Base-by-base conservation (phyloP, 1,140 invertebrate genomes). In the Macrobrachium rosenbergii region DNA sequence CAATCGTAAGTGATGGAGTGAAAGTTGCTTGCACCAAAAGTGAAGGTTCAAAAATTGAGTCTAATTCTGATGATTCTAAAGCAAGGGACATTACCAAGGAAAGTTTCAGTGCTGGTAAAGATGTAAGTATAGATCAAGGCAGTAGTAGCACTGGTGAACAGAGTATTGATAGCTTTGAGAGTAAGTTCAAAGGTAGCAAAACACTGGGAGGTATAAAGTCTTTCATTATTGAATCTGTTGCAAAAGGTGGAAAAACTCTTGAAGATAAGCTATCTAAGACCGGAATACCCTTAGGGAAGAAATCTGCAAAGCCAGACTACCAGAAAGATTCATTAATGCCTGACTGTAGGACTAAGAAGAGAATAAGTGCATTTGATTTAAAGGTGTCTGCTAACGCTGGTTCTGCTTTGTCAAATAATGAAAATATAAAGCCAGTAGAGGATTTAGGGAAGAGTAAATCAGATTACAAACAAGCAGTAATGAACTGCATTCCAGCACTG, bases 251-350 rank as follows among this genome's bases (percentile, higher is more conserved):
- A 37, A 63, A 80, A 63, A 37, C 17, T 63, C 21, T 43, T 12
- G 78, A 80, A 23, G 60, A 80, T 62, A 63, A 80, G 6, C 72
- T 75, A 52, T 75, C 72, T n/a, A 75, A 45, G 10, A 75, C 43
- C 37, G 75, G 75, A 58, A n/a, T 77, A 3, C 75, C 52, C 19
- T 58, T 77, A 58, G 37, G 45, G 5, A 77, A 77, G 45, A 77
- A 77, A 77, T 77, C 75, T 21, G 12, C 19, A n/a, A 77, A 77
- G 14, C n/a, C 45, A n/a, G 75, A 77, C 3, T 58, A n/a, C 59
- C 12, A 12, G 8, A 45, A 16, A 45, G 73, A 75, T 45, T 19
- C 52, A 52, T 12, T 17, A 11, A 73, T 16, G 16, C n/a, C 7
- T 73, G 21, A 19, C 2, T 6, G 5, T 75, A 16, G 16, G 43